Evolutionary conservation across 2,888 invertebrate species (phyloP), one percentile per base, ranked within the genome.

Genomic region (Cephus nigrinus): DNA sequence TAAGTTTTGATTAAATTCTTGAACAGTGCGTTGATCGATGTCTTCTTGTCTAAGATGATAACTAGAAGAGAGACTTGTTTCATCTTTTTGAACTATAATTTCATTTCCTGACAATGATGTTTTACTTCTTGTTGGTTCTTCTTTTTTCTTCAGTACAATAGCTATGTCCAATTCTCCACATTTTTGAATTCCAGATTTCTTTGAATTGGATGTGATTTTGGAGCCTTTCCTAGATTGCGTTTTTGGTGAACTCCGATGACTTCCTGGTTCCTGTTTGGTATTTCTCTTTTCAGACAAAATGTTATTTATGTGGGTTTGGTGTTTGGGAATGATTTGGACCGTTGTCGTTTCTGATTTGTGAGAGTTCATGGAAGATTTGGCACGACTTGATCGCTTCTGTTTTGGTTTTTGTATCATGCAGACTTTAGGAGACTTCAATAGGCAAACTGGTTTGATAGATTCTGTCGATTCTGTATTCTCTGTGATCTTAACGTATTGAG

Each of bases 401-500:
- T 9, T 55, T 55, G 55, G 9, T 55, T 55, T 55, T 9, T 23
- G 23, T 23, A 55, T 55, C 15, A 9, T 55, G 23, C 55, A 55
- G 9, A 23, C 23, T 55, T 55, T 55, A 9, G 55, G 55, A 9
- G 55, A 9, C 55, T 55, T 55, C 9, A 55, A 55, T 55, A 55
- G 23, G 23, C 55, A 55, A 55, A 55, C 9, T 55, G 55, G 55
- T 23, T 55, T 55, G 55, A 55, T 55, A 55, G 9, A 23, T 23
- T 55, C 55, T 23, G 55, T 23, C 1, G 9, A 55, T 55, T 68
- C 73, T 68, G 68, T 36, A 30, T 69, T 77, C 30, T 84, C 82
- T 2, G 79, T 74, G 2, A 33, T 78, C 73, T 34, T 79, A 36
- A 83, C 85, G 35, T 85, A 82, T 35, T 80, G 77, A 31, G 83